Percentiles rank a stretch among this genome's conserved stretches.
phyloP scores from a whole-genome alignment of 1,140 invertebrate genomes.

The Scaptomyza hsui region DNA sequence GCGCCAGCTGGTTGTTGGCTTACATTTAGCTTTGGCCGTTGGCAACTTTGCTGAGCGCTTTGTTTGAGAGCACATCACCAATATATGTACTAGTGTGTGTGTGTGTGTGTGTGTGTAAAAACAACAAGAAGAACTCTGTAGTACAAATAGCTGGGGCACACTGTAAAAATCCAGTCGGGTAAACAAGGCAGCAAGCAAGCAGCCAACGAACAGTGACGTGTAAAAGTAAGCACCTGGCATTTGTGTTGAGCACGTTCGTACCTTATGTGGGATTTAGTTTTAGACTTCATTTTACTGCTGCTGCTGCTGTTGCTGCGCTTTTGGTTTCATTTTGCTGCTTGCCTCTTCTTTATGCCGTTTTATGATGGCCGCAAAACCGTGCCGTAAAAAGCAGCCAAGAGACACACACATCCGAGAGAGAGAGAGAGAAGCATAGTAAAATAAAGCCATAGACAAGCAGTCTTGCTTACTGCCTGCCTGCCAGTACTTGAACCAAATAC shows the following conservation, averaged over 20 bases:
- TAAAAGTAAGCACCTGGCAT: slow-evolving; percentile 76
- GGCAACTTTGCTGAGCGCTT: slow-evolving; percentile 62
- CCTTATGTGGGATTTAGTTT: slow-evolving; percentile 81
- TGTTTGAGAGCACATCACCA: slow-evolving; percentile 51
- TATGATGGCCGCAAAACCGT: slow-evolving; percentile 68
- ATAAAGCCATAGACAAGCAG: slow-evolving; percentile 75
- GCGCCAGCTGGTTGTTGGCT: slow-evolving; percentile 60
- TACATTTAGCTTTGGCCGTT: slow-evolving; percentile 71
- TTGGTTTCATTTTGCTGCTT: slow-evolving; percentile 73
- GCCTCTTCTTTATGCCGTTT: slow-evolving; percentile 68
- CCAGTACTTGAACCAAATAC: slow-evolving; percentile 32
- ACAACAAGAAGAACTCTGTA: slow-evolving; percentile 23
- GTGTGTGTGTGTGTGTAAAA: slow-evolving; percentile 24
- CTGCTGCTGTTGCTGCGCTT: slow-evolving; percentile 55
- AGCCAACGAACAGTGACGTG: slow-evolving; percentile 43
- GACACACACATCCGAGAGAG: not conserved
- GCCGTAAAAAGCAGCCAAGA: slow-evolving; percentile 55
- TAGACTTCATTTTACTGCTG: slow-evolving; percentile 79
- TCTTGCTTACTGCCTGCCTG: no score
- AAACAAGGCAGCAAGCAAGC: slow-evolving; percentile 61
- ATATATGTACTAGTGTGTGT: not conserved
- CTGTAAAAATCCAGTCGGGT: slow-evolving; percentile 74
- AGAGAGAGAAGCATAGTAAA: slow-evolving; percentile 50
- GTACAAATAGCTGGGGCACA: slow-evolving; percentile 55
- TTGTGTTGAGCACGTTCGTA: slow-evolving; percentile 82